Conservation (phyloP, 1,140 invertebrate species). For the Bombyx mandarina region DNA sequence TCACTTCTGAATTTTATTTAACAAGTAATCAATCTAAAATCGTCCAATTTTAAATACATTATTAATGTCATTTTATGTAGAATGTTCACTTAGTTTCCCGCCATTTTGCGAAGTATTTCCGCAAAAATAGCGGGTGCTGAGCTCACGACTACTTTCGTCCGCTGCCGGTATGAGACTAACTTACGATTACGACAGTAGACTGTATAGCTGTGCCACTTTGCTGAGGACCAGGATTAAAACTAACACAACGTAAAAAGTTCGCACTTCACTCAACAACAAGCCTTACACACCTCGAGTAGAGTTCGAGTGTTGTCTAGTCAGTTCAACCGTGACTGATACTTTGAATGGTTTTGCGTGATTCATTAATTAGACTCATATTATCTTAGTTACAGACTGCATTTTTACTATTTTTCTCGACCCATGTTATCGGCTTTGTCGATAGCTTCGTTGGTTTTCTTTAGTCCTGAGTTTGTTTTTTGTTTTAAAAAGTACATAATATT, state of each 20-base stretch:
- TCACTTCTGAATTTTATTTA: slow-evolving; percentile 11
- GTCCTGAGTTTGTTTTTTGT: too few relatives aligned
- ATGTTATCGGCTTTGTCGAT: too few relatives aligned
- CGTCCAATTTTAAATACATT: too few relatives aligned
- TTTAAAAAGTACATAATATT: too few relatives aligned
- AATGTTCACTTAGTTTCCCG: slow-evolving; percentile 29
- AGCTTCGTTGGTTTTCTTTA: too few relatives aligned
- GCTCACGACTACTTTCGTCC: slow-evolving; percentile 24
- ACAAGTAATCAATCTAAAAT: background rate
- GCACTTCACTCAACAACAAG: background rate
- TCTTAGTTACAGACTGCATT: too few relatives aligned
- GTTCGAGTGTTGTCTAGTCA: slow-evolving; percentile 8
- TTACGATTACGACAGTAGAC: too few relatives aligned
- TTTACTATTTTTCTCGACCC: too few relatives aligned
- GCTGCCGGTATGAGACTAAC: slow-evolving; percentile 35
- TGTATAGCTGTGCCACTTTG: too few relatives aligned
- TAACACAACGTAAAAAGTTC: too few relatives aligned
- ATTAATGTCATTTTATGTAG: slow-evolving; percentile 14
- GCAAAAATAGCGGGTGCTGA: slow-evolving; percentile 18
- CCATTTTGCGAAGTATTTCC: slow-evolving; percentile 47
- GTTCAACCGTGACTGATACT: slow-evolving; percentile 11
- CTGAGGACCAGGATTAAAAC: too few relatives aligned
- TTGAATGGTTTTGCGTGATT: slow-evolving; percentile 10
- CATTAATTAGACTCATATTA: background rate
- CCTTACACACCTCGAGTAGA: background rate